phyloP scores from a whole-genome alignment of 2,888 invertebrate species.

The Baccha elongata region DNA sequence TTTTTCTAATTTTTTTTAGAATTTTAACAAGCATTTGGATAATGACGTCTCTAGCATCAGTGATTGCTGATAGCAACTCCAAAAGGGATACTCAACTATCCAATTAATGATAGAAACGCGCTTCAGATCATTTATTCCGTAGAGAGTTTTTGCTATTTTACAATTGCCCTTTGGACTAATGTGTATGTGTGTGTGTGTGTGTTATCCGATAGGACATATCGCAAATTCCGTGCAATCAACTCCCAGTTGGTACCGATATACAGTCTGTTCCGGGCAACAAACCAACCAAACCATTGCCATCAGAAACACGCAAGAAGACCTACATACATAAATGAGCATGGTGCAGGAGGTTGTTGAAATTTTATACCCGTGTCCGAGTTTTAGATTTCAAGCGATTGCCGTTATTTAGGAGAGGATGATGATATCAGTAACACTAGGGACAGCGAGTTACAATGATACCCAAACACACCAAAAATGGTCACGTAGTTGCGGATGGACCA shows the following conservation, averaged over 20 bases:
- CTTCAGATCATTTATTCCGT: conserved; percentile 29
- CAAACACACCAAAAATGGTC: conserved; percentile 54
- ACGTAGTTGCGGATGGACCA: conserved; percentile 50
- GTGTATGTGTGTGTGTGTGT: conserved; percentile 1
- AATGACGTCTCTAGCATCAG: conserved; percentile 4
- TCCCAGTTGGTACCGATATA: conserved; percentile 28
- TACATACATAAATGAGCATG: conserved; percentile 24
- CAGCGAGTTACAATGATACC: not conserved
- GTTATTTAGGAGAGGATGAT: conserved; percentile 42
- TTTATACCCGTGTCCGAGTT: conserved; percentile 59
- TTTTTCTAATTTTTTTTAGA: not conserved
- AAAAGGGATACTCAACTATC: conserved; percentile 29
- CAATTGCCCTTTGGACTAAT: conserved; percentile 12
- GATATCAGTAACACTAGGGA: conserved; percentile 3
- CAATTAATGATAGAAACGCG: conserved; percentile 57
- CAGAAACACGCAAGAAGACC: conserved; percentile 38
- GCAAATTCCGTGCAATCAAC: conserved; percentile 68
- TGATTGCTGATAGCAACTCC: not conserved
- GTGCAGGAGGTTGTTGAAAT: conserved; percentile 41
- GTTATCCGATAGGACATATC: conserved; percentile 63
- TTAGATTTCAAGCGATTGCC: conserved; percentile 52
- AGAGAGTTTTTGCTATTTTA: conserved; percentile 7
- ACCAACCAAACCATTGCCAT: not conserved
- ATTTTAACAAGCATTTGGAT: not conserved
- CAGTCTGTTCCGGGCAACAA: conserved; percentile 23